These are phyloP conservation scores for Steromphala cineraria DNA, from an alignment of 2,888 invertebrate species.

Conservation along the genomic window DNA sequence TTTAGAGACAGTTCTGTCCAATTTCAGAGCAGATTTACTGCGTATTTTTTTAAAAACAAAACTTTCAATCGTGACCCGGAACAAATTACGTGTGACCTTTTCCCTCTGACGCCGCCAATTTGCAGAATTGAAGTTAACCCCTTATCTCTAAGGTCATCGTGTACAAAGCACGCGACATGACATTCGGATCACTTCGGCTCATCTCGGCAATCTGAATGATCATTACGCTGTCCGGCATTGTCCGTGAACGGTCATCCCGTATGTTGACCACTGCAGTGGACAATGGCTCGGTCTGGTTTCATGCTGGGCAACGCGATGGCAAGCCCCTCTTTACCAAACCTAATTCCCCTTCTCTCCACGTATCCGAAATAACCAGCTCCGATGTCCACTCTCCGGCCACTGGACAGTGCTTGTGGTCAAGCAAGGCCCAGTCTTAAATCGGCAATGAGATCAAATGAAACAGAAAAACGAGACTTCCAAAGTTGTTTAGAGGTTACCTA, in stretches of 20 bases:
- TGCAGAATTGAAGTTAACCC: constrained; percentile 15
- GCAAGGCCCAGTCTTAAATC: not conserved
- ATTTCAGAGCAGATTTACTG: not conserved
- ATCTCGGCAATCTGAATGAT: constrained; percentile 11
- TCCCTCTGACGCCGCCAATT: not conserved
- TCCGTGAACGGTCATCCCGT: constrained; percentile 8
- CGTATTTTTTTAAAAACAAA: not conserved
- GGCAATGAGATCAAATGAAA: too few relatives aligned
- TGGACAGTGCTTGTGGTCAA: not conserved
- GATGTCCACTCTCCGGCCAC: not conserved
- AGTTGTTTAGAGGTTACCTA: too few relatives aligned
- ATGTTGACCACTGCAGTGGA: constrained; percentile 12
- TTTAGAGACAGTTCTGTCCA: not conserved
- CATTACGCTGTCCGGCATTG: constrained; percentile 15
- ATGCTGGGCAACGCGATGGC: not conserved
- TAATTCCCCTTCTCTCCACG: not conserved
- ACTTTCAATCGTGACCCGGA: constrained; percentile 3
- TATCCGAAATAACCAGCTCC: not conserved
- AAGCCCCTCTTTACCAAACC: not conserved
- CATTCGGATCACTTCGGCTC: constrained; percentile 14
- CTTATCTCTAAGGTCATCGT: constrained; percentile 1
- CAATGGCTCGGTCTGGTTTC: constrained; percentile 5
- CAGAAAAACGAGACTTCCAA: too few relatives aligned
- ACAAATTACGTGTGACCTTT: constrained; percentile 1
- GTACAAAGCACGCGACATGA: constrained; percentile 17